Percentiles rank a stretch among this genome's conserved stretches.
Conservation (phyloP, 2,888 invertebrate genomes). For the Cataglyphis albicans region DNA sequence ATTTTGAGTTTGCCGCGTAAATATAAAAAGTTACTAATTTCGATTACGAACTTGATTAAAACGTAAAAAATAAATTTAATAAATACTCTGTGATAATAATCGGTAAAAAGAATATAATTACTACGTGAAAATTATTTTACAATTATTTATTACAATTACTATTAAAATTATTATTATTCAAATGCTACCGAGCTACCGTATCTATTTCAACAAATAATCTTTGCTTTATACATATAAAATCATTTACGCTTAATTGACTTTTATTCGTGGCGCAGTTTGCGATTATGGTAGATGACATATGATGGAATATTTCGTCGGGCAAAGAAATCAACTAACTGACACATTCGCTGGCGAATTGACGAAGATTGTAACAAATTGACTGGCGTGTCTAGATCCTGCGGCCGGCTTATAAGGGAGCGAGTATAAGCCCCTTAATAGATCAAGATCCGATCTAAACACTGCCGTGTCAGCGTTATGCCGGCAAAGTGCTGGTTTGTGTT, state of each 20-base stretch:
- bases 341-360: constrained; percentile 33
- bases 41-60: neutral
- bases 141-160: neutral
- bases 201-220: constrained; percentile 11
- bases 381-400: constrained; percentile 50
- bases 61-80: neutral
- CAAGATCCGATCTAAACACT: constrained; percentile 70
- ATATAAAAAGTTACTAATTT: constrained; percentile 18
- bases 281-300: neutral
- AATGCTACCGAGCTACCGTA: neutral
- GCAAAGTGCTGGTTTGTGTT: constrained; percentile 85
- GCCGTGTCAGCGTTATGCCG: constrained; percentile 76
- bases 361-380: constrained; percentile 55
- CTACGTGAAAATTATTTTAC: neutral
- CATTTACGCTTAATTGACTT: constrained; percentile 1
- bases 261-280: neutral
- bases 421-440: constrained; percentile 64
- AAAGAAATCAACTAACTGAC: constrained; percentile 42
- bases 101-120: neutral
- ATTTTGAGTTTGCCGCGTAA: neutral
- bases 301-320: constrained; percentile 7
- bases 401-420: constrained; percentile 42
- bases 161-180: neutral
- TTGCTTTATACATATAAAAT: neutral
- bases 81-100: neutral